Evolutionary conservation across 2,888 invertebrate species (phyloP).

Genomic region (Ctena decussata): DNA sequence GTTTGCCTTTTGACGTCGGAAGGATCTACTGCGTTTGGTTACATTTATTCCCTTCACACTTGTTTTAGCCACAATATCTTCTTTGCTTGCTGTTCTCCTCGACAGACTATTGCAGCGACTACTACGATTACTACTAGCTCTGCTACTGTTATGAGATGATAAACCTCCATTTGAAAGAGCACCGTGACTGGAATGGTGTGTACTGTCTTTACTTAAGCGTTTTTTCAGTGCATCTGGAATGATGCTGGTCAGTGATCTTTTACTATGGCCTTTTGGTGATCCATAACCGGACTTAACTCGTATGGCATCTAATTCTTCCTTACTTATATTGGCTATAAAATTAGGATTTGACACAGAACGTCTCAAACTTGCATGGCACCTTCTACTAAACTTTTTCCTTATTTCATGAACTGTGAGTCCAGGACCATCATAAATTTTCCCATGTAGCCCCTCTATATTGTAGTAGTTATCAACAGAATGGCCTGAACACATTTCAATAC

Average conservation of each 20-base stretch:
- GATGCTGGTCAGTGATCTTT: slow-evolving; percentile 69
- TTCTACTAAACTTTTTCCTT: slow-evolving; percentile 62
- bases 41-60: slow-evolving; percentile 76
- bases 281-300: slow-evolving; percentile 58
- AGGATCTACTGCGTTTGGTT: slow-evolving; percentile 77
- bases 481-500: slow-evolving; percentile 60
- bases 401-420: slow-evolving; percentile 64
- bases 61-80: slow-evolving; percentile 67
- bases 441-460: slow-evolving; percentile 69
- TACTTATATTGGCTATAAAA: slow-evolving; percentile 78
- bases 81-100: slow-evolving; percentile 54
- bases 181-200: slow-evolving; percentile 48
- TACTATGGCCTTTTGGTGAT: slow-evolving; percentile 46
- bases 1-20: slow-evolving; percentile 69
- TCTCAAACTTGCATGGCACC: slow-evolving; percentile 60
- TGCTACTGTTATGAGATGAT: slow-evolving; percentile 51
- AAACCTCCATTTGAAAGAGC: slow-evolving; percentile 50
- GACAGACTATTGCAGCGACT: slow-evolving; percentile 65
- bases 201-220: slow-evolving; percentile 69
- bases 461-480: slow-evolving; percentile 62
- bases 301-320: slow-evolving; percentile 73
- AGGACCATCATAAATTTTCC: slow-evolving; percentile 70
- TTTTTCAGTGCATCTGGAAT: slow-evolving; percentile 64
- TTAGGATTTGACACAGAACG: slow-evolving; percentile 82
- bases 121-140: slow-evolving; percentile 47